Evolutionary conservation across 1,140 invertebrate genomes (phyloP).

Genomic region (Oedothorax gibbosus): DNA sequence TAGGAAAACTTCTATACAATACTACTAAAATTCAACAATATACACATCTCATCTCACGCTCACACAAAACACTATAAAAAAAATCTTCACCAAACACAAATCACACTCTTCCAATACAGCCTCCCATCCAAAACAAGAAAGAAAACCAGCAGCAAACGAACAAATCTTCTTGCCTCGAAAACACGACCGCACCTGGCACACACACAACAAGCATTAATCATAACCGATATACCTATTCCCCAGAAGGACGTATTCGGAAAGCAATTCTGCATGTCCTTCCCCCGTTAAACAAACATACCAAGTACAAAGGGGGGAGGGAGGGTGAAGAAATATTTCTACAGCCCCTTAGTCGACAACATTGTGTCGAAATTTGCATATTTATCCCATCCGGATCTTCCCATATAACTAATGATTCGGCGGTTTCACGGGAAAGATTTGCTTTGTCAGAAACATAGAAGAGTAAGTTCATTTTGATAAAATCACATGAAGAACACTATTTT

Average conservation of each 20-base stretch:
- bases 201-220: slow-evolving; percentile 35
- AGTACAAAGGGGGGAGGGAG: not conserved
- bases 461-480: too few species aligned
- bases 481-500: too few species aligned
- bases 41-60: too few species aligned
- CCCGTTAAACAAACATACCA: slow-evolving; percentile 9
- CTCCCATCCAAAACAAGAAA: not conserved
- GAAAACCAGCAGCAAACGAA: not conserved
- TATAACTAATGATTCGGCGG: slow-evolving; percentile 25
- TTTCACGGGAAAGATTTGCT: too few species aligned
- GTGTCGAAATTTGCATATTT: slow-evolving; percentile 35
- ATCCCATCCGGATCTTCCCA: slow-evolving; percentile 17
- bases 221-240: slow-evolving; percentile 25
- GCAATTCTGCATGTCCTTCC: slow-evolving; percentile 2
- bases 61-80: too few species aligned
- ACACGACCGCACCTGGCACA: slow-evolving; percentile 19
- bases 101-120: not conserved
- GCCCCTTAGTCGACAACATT: slow-evolving; percentile 12
- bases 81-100: too few species aligned
- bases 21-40: too few species aligned
- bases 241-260: slow-evolving; percentile 4
- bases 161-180: not conserved
- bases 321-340: not conserved
- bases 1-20: too few species aligned
- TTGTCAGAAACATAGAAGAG: too few species aligned